Base-by-base conservation (phyloP, 2,113 vertebrate genomes). In the Synodontis membranacea region DNA sequence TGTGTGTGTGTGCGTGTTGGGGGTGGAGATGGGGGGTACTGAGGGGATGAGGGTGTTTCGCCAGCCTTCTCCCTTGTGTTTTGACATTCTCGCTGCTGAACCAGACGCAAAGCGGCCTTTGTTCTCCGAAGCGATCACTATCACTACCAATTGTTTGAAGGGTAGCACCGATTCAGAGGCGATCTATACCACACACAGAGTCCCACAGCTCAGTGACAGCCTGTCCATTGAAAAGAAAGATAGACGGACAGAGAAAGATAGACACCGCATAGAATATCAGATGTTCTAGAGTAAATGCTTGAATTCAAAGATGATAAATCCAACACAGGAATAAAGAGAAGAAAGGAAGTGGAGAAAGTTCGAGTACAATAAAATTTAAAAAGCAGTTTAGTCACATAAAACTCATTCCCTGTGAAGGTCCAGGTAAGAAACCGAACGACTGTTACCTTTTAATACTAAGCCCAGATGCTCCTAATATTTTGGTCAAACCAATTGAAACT, bases 11-110 rank as follows among this genome's bases (percentile, higher is more conserved):
- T 54, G 66, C n/a, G n/a, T n/a, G n/a, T n/a, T 56, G 60, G 50
- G 58, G 37, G 68, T 75, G 52, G 25, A n/a, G 66, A 68, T 58
- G 75, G n/a, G 42, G 5, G 15, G n/a, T n/a, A n/a, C n/a, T n/a
- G n/a, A 68, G 42, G 34, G n/a, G 39, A 50, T 31, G 25, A n/a
- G 87, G 42, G 74, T 79, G 82, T 86, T 86, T 84, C 31, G 25
- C 46, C 80, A 83, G 46, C 34, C 34, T 56, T n/a, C 80, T 88
- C 85, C 84, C 80, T 52, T 52, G 58, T 87, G 86, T 86, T 88
- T 89, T 88, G 82, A 84, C 87, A 87, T 89, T 86, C 84, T 82
- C 62, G n/a, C 48, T 42, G 66, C 70, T 64, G 87, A 84, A 74
- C 34, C 80, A 79, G 75, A 78, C n/a, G 66, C 25, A 68, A 54